phyloP scores from a whole-genome alignment of 2,888 invertebrate species.

The Nomada ruficornis region DNA sequence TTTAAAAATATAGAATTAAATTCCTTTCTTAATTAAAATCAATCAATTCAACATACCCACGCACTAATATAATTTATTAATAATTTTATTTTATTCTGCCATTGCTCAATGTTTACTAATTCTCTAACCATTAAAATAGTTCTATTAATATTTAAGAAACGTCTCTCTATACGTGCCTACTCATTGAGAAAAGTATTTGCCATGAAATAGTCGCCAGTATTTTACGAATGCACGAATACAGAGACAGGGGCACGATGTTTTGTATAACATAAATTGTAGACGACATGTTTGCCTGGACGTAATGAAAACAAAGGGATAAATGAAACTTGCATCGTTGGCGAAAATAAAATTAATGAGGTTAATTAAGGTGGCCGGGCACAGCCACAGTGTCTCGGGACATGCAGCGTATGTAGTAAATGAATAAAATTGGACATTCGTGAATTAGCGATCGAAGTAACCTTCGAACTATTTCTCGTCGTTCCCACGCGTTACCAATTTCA shows the following conservation, averaged over 20 bases:
- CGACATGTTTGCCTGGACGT: not conserved
- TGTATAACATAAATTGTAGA: not conserved
- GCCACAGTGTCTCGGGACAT: not conserved
- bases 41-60: too few relatives aligned
- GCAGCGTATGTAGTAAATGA: constrained; percentile 6
- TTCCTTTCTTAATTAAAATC: too few relatives aligned
- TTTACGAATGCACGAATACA: not conserved
- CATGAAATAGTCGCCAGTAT: too few relatives aligned
- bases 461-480: constrained; percentile 10
- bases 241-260: not conserved
- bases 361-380: constrained; percentile 16
- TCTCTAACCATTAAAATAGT: too few relatives aligned
- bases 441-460: constrained; percentile 5
- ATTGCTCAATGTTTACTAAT: too few relatives aligned
- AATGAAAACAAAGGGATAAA: constrained; percentile 45
- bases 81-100: too few relatives aligned
- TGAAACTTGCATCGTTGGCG: constrained; percentile 16
- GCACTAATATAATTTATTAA: too few relatives aligned
- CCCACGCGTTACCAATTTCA: constrained; percentile 2
- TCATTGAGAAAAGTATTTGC: too few relatives aligned
- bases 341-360: constrained; percentile 21
- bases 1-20: too few relatives aligned
- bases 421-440: constrained; percentile 27
- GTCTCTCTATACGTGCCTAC: too few relatives aligned
- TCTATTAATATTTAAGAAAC: too few relatives aligned